Base-by-base conservation (phyloP, 1,140 invertebrate species). In the Aradophagus sp. region DNA sequence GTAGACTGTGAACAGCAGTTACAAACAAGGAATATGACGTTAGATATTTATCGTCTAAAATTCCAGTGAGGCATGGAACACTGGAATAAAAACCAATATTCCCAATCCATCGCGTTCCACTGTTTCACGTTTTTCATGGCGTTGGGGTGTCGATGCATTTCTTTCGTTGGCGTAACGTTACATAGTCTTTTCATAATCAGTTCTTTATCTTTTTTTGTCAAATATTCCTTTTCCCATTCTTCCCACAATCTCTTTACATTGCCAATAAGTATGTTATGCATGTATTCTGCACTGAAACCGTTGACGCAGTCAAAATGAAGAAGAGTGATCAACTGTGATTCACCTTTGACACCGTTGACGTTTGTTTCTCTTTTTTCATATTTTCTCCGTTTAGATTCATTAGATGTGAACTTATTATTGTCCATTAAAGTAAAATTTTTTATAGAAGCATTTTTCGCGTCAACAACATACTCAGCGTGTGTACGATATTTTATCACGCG, bases 51-150 rank as follows among this genome's bases (percentile, higher is more conserved):
- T 35, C 12, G 1, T 32, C 2, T 5, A 66, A 47, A 16, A 58
- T 39, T 13, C 8, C 17, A 2, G 11, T 14, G 1, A 48, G 16
- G 13, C 7, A 14, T 20, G 41, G 39, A 19, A 50, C 23, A 10
- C 52, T 52, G n/a, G 17, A 45, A 53, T 13, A 59, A 32, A 12
- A 53, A 20, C 32, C 47, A 68, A 16, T 52, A 52, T 19, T 47
- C 20, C 39, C 47, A 69, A 7, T 69, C 55, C 17, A 34, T 19
- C 10, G 56, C 56, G 14, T 61, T 47, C 66, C 66, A 69, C 2
- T 58, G 5, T 13, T 41, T 23, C 23, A 10, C 12, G 13, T 50
- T 32, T 39, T 36, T 59, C 31, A 23, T 23, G 4, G 20, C 4
- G 8, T 4, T 5, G 4, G 53, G 19, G 15, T 38, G 31, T 12